Percentiles rank a stretch among this genome's conserved stretches.
These are phyloP conservation scores for Burhinus oedicnemus DNA, from an alignment of 2,113 vertebrate genomes.

Conservation along the genomic window DNA sequence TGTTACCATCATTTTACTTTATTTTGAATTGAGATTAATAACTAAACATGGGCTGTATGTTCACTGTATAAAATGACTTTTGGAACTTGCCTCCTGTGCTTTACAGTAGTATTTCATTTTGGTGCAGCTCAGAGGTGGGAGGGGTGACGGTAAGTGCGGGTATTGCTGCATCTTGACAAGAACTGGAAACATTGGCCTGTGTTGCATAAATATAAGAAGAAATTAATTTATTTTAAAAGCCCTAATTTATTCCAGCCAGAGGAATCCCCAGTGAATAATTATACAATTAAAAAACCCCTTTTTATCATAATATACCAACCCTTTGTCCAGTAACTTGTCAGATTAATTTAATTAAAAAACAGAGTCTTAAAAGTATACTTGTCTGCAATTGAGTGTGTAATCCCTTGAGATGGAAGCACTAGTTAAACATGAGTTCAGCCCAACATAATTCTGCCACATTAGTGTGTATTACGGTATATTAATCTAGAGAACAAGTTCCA, in stretches of 20 bases:
- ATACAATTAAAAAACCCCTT: neutral
- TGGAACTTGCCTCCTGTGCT: neutral
- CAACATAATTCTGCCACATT: constrained; percentile 27
- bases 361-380: constrained; percentile 34
- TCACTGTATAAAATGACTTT: neutral
- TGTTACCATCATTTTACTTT: neutral
- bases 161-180: neutral
- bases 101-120: neutral
- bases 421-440: constrained; percentile 33
- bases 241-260: constrained; percentile 25
- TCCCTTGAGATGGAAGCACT: constrained; percentile 5
- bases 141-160: neutral
- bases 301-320: neutral
- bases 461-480: constrained; percentile 15
- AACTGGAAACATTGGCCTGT: neutral
- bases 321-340: constrained; percentile 61
- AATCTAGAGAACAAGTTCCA: constrained; percentile 31
- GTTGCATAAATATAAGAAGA: neutral
- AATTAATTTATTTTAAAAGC: constrained; percentile 14
- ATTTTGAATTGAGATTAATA: neutral
- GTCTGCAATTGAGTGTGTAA: neutral
- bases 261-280: constrained; percentile 43
- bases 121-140: neutral
- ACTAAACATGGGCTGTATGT: neutral
- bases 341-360: constrained; percentile 64